Percentiles rank a stretch among this genome's conserved stretches.
Evolutionary conservation across 2,888 invertebrate species (phyloP).

Genomic region (Rutpela maculata): DNA sequence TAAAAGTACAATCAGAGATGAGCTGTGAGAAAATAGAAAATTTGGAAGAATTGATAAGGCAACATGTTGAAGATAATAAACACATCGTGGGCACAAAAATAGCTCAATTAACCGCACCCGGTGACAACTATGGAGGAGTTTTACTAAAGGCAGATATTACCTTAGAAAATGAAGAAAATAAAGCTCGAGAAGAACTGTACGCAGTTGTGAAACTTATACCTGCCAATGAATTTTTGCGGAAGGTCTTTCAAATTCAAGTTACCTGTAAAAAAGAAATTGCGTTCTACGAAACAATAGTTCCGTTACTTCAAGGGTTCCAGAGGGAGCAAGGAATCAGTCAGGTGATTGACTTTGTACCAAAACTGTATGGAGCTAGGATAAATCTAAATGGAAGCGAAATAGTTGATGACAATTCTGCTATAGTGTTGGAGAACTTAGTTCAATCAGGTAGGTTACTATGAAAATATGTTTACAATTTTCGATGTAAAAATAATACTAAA

Average conservation of each 20-base stretch:
- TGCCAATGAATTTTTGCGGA: constrained; percentile 73
- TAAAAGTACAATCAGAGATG: neutral
- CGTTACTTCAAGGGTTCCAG: constrained; percentile 73
- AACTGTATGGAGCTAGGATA: constrained; percentile 60
- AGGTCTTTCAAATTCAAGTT: constrained; percentile 74
- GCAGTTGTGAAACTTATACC: constrained; percentile 78
- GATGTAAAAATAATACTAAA: too few species aligned
- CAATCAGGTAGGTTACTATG: neutral
- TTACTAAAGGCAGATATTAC: constrained; percentile 70
- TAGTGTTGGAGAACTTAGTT: constrained; percentile 76
- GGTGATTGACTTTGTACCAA: constrained; percentile 70
- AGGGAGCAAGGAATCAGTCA: constrained; percentile 70
- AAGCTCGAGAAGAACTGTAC: constrained; percentile 62
- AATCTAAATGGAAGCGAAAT: constrained; percentile 56
- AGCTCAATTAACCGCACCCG: constrained; percentile 73
- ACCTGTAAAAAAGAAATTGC: constrained; percentile 76
- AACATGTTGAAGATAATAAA: constrained; percentile 28
- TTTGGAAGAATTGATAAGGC: constrained; percentile 39
- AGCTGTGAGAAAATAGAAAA: constrained; percentile 32
- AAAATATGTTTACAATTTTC: too few species aligned
- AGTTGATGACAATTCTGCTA: constrained; percentile 75
- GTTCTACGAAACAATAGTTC: constrained; percentile 74
- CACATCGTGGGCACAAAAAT: constrained; percentile 54
- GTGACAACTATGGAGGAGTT: constrained; percentile 78
- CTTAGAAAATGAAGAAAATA: constrained; percentile 36